Conservation (phyloP, 2,113 vertebrate species). For the Sporophila hypoxantha region DNA sequence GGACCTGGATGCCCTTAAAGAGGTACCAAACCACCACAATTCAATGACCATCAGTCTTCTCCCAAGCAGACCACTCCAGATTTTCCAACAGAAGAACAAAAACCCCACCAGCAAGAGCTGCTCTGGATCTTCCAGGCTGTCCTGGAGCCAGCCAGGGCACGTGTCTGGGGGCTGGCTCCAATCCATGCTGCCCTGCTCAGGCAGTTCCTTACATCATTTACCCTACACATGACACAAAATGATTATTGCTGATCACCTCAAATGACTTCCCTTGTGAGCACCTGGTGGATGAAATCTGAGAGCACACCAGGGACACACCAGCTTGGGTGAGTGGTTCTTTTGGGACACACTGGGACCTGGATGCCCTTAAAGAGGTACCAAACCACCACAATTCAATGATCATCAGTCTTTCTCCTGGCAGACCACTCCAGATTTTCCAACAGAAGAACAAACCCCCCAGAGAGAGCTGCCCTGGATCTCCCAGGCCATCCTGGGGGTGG, state of each 20-base stretch:
- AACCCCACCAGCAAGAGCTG: background rate
- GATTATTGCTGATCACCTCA: conserved; percentile 45
- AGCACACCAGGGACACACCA: background rate
- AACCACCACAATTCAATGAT: background rate
- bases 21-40: background rate
- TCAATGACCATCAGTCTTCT: background rate
- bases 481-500: background rate
- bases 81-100: background rate
- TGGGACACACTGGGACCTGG: background rate
- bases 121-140: background rate
- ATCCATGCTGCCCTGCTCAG: conserved; percentile 36
- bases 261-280: conserved; percentile 1
- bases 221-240: conserved; percentile 38
- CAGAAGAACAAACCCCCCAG: background rate
- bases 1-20: background rate
- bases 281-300: background rate
- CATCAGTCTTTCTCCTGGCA: background rate
- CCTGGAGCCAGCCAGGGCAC: background rate
- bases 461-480: background rate
- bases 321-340: too few species aligned
- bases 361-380: background rate
- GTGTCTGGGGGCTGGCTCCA: conserved; percentile 9
- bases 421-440: background rate
- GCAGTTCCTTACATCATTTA: conserved; percentile 47
- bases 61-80: background rate